phyloP scores from a whole-genome alignment of 2,888 invertebrate genomes.

The Metallyticus violacea region DNA sequence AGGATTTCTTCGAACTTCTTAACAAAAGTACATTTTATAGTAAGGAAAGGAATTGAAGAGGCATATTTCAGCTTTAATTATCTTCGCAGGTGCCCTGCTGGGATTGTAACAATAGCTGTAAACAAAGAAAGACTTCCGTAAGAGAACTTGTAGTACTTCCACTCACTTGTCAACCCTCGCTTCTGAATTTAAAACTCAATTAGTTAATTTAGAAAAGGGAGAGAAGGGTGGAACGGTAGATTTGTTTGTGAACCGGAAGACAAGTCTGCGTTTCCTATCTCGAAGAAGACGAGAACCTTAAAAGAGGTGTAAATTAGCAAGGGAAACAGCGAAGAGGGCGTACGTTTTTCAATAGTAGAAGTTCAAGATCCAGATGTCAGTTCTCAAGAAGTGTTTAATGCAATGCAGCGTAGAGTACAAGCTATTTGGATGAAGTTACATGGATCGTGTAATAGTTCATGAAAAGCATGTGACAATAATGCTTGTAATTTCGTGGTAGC shows the following conservation, averaged over 20 bases:
- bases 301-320: not conserved
- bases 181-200: constrained; percentile 31
- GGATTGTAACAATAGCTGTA: not conserved
- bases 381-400: not conserved
- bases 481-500: too few relatives aligned
- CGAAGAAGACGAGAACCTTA: not conserved
- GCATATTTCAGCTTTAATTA: not conserved
- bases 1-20: not conserved
- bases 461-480: too few relatives aligned
- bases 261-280: not conserved
- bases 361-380: not conserved
- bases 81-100: not conserved
- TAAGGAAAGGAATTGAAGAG: not conserved
- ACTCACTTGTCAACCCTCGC: not conserved
- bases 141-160: not conserved
- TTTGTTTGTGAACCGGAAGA: not conserved
- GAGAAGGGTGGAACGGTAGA: not conserved
- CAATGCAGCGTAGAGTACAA: not conserved
- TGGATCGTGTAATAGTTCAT: not conserved
- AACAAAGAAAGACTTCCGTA: not conserved
- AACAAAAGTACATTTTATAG: not conserved
- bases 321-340: not conserved
- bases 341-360: not conserved
- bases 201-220: constrained; percentile 29
- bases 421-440: too few relatives aligned